Evolutionary conservation across 2,797 vertebrate species (phyloP).

Genomic region (Tadarida brasiliensis): DNA sequence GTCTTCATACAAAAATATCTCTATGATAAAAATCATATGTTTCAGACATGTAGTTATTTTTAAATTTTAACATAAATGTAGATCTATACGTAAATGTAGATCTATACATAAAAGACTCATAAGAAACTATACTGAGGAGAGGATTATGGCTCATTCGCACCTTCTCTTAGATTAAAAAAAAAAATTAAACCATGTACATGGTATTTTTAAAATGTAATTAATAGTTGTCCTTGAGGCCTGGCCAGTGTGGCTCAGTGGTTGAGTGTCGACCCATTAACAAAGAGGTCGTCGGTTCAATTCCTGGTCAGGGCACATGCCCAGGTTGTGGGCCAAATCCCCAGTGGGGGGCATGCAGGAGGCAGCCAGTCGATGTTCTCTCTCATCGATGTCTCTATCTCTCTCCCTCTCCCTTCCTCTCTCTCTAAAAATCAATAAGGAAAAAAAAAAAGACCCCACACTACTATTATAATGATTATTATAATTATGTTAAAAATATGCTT

Average conservation of each 20-base stretch:
- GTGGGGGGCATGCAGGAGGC: too few species aligned
- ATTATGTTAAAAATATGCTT: not conserved
- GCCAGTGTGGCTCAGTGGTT: not conserved
- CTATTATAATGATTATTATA: not conserved
- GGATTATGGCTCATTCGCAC: not conserved
- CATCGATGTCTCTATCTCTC: too few species aligned
- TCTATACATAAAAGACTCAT: not conserved
- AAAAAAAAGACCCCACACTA: not conserved
- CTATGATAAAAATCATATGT: not conserved
- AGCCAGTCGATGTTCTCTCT: too few species aligned
- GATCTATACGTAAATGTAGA: not conserved
- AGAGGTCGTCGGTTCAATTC: too few species aligned
- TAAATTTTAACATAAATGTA: not conserved
- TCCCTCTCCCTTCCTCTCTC: too few species aligned
- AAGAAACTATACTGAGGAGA: not conserved
- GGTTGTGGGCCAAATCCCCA: too few species aligned
- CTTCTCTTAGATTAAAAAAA: conserved; percentile 14
- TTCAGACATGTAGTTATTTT: not conserved
- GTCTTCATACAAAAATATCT: not conserved
- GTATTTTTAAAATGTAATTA: conserved; percentile 44
- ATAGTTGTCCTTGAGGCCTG: not conserved
- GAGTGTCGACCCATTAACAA: too few species aligned
- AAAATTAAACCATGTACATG: not conserved
- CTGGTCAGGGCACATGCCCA: too few species aligned
- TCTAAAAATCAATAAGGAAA: too few species aligned